Percentiles rank a stretch among this genome's conserved stretches.
These are phyloP conservation scores for Lepus oiostolus DNA, from an alignment of 2,797 vertebrate species.

Conservation along the genomic window DNA sequence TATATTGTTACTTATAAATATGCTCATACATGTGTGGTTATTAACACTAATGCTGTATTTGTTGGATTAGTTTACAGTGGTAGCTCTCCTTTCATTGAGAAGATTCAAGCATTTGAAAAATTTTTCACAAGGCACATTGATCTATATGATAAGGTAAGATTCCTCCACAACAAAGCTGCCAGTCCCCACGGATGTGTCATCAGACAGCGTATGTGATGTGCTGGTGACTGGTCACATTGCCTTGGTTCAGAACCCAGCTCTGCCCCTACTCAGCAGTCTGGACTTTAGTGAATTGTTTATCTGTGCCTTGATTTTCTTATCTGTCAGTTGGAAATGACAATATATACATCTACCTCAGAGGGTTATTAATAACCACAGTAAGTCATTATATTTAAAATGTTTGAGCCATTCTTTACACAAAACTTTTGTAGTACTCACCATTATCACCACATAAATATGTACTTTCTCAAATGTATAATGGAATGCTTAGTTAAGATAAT, in stretches of 20 bases:
- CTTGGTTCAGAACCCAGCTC: not conserved
- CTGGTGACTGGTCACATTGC: not conserved
- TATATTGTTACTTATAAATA: constrained; percentile 26
- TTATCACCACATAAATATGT: not conserved
- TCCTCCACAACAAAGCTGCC: not conserved
- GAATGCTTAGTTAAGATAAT: not conserved
- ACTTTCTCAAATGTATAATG: constrained; percentile 40
- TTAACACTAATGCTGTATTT: constrained; percentile 67
- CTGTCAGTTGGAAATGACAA: not conserved
- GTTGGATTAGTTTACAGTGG: constrained; percentile 92
- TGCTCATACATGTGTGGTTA: not conserved
- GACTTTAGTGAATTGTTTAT: not conserved
- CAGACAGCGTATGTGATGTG: not conserved
- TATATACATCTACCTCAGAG: not conserved
- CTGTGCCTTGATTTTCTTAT: constrained; percentile 3
- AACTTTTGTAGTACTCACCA: not conserved
- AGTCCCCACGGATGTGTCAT: not conserved
- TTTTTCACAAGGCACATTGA: constrained; percentile 95
- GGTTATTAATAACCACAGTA: constrained; percentile 38
- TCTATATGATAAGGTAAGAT: constrained; percentile 96
- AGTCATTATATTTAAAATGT: constrained; percentile 43
- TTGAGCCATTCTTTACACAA: not conserved
- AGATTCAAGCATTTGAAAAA: constrained; percentile 96
- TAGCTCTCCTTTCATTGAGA: constrained; percentile 92
- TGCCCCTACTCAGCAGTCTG: not conserved